Evolutionary conservation across 2,888 invertebrate genomes (phyloP).

Genomic region (Epistrophella euchroma): DNA sequence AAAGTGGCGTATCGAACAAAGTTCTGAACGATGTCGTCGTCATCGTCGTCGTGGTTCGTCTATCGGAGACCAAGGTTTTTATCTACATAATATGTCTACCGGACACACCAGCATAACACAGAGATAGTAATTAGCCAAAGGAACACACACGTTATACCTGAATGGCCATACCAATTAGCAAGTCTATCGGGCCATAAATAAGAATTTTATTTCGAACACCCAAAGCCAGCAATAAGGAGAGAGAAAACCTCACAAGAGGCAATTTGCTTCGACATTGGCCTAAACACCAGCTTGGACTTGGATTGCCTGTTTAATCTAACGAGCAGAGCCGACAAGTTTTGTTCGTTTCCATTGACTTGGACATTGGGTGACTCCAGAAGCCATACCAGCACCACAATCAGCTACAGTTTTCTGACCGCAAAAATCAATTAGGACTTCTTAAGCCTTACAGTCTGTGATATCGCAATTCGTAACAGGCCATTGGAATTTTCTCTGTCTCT

Average conservation of each 20-base stretch:
- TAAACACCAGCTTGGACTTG: constrained; percentile 53
- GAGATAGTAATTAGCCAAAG: constrained; percentile 67
- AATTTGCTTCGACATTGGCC: constrained; percentile 70
- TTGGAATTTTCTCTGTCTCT: constrained; percentile 30
- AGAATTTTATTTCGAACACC: constrained; percentile 74
- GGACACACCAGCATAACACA: constrained; percentile 36
- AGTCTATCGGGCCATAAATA: constrained; percentile 74
- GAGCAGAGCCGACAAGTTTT: constrained; percentile 65
- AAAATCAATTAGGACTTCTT: constrained; percentile 73
- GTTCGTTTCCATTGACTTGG: constrained; percentile 42
- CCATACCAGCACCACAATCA: constrained; percentile 51
- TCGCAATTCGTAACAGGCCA: constrained; percentile 36
- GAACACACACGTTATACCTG: constrained; percentile 68
- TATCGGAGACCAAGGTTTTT: constrained; percentile 17
- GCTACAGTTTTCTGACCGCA: constrained; percentile 70
- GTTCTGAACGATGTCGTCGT: constrained; percentile 5
- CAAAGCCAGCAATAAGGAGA: constrained; percentile 46
- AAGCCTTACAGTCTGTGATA: constrained; percentile 48
- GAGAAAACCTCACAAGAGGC: constrained; percentile 55
- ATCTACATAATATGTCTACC: constrained; percentile 32
- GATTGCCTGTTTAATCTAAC: constrained; percentile 61
- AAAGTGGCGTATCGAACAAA: constrained; percentile 54
- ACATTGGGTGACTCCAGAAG: constrained; percentile 15
- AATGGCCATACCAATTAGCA: constrained; percentile 71
- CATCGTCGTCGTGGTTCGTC: neutral